phyloP scores from a whole-genome alignment of 2,888 invertebrate genomes.

The Drosophila infuscata region DNA sequence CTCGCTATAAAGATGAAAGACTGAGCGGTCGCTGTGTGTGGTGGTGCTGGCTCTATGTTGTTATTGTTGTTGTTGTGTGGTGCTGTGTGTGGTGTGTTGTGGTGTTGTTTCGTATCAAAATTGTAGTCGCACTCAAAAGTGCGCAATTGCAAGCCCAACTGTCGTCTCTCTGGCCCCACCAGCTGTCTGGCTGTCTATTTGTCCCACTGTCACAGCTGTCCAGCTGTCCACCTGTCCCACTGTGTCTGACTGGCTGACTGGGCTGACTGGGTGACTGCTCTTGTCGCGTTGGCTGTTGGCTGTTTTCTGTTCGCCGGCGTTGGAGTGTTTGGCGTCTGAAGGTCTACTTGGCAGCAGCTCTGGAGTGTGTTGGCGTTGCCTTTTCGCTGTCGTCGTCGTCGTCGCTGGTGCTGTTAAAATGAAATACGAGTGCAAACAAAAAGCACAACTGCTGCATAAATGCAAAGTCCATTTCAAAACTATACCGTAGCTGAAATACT shows the following conservation, averaged over 20 bases:
- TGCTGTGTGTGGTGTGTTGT: constrained; percentile 17
- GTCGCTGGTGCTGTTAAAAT: constrained; percentile 60
- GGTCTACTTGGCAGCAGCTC: constrained; percentile 80
- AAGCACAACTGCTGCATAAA: constrained; percentile 47
- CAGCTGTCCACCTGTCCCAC: constrained; percentile 53
- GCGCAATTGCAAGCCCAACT: constrained; percentile 78
- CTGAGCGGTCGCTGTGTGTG: constrained; percentile 50
- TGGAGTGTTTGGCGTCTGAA: constrained; percentile 81
- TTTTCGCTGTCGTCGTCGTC: constrained; percentile 13
- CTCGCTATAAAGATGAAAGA: constrained; percentile 45
- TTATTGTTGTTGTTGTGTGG: constrained; percentile 7
- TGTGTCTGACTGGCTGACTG: constrained; percentile 42
- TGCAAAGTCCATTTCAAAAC: not conserved
- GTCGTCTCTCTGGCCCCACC: constrained; percentile 57
- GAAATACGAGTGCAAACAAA: constrained; percentile 79
- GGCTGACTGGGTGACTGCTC: constrained; percentile 45
- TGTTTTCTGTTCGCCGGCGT: constrained; percentile 58
- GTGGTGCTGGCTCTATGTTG: constrained; percentile 18
- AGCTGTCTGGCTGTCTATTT: constrained; percentile 42
- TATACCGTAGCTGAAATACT: constrained; percentile 29
- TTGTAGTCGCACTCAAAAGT: constrained; percentile 70
- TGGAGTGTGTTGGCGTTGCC: constrained; percentile 75
- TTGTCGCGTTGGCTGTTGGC: constrained; percentile 63
- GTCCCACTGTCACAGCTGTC: constrained; percentile 51
- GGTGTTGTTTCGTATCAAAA: constrained; percentile 56